Evolutionary conservation across 1,140 invertebrate species (phyloP).

Genomic region (Trichonephila clavata): DNA sequence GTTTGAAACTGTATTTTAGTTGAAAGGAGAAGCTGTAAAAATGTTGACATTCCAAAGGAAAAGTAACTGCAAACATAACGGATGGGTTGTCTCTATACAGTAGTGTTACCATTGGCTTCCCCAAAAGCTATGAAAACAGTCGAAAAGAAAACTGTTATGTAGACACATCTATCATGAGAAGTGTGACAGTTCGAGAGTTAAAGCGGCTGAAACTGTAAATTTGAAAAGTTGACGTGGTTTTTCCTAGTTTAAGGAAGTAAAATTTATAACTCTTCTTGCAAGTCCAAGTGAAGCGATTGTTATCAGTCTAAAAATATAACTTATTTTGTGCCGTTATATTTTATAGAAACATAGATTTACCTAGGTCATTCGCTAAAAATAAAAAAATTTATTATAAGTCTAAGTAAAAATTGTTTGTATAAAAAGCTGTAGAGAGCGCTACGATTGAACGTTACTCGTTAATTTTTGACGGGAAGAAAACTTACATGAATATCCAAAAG

Average conservation of each 20-base stretch:
- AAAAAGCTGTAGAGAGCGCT: too few relatives aligned
- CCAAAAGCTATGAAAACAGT: constrained; percentile 57
- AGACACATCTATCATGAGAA: constrained; percentile 56
- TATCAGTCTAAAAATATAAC: neutral
- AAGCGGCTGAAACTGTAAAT: constrained; percentile 64
- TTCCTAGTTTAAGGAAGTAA: constrained; percentile 15
- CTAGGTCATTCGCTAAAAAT: neutral
- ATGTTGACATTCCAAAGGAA: constrained; percentile 27
- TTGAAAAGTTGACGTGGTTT: constrained; percentile 37
- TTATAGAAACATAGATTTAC: neutral
- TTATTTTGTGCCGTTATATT: neutral
- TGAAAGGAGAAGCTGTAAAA: constrained; percentile 32
- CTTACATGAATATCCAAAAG: too few relatives aligned
- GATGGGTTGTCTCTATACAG: constrained; percentile 41
- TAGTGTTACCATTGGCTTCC: neutral
- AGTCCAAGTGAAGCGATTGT: neutral
- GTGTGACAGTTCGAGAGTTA: constrained; percentile 50
- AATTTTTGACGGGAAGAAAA: too few relatives aligned
- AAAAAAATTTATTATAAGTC: too few relatives aligned
- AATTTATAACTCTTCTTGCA: neutral
- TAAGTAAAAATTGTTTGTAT: too few relatives aligned
- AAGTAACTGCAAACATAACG: constrained; percentile 54
- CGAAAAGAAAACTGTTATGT: constrained; percentile 53
- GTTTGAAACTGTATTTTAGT: constrained; percentile 45
- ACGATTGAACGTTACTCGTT: too few relatives aligned